Evolutionary conservation across 2,113 vertebrate genomes (phyloP).

Genomic region (Xenopus tropicalis): DNA sequence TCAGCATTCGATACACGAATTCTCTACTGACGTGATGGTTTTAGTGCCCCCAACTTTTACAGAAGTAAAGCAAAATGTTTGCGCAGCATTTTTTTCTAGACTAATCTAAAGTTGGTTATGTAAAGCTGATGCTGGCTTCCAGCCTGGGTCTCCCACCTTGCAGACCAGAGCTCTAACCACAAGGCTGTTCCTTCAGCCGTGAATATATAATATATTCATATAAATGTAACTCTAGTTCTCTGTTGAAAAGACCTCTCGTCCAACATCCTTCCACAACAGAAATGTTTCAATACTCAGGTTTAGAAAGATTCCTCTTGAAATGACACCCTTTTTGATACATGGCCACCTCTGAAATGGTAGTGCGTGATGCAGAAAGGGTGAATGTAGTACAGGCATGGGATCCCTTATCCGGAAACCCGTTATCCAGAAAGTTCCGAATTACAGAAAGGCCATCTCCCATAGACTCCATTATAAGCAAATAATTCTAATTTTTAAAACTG

Average conservation of each 20-base stretch:
- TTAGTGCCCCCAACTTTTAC: too few species aligned
- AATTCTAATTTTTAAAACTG: too few species aligned
- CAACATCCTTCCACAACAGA: slow-evolving; percentile 40
- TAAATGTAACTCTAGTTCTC: slow-evolving; percentile 38
- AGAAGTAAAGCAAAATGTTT: slow-evolving; percentile 2
- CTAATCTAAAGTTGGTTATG: slow-evolving; percentile 12
- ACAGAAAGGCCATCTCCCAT: too few species aligned
- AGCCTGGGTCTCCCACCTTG: slow-evolving; percentile 41
- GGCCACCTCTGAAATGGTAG: slow-evolving; percentile 11
- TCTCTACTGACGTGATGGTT: too few species aligned
- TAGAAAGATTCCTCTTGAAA: slow-evolving; percentile 32
- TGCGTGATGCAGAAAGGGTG: slow-evolving; percentile 12
- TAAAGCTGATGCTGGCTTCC: slow-evolving; percentile 26
- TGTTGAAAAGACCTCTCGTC: slow-evolving; percentile 27
- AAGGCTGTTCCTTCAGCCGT: slow-evolving; percentile 39
- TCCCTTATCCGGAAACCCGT: too few species aligned
- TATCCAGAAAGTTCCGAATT: too few species aligned
- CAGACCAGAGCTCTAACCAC: slow-evolving; percentile 40
- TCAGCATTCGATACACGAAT: too few species aligned
- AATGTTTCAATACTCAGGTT: slow-evolving; percentile 30
- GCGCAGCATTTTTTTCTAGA: slow-evolving; percentile 9
- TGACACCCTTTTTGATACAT: slow-evolving; percentile 30
- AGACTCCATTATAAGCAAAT: too few species aligned
- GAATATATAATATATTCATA: slow-evolving; percentile 44
- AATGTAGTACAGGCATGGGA: too few species aligned